A percentile compares a stretch with the other conserved stretches of the same genome.
Conservation (phyloP, 2,113 vertebrate genomes). For the Numenius arquata region DNA sequence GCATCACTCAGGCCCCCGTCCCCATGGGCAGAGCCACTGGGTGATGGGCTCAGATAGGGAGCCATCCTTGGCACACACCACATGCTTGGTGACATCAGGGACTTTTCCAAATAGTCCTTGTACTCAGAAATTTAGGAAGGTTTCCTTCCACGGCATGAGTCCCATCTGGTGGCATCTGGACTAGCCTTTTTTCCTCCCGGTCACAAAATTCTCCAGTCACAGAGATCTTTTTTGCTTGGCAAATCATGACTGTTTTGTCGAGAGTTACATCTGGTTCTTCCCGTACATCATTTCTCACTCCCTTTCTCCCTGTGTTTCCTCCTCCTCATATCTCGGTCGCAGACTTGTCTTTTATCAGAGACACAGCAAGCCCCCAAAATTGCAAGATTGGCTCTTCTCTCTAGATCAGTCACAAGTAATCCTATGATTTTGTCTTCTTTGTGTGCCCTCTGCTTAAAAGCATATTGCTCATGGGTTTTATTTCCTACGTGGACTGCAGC, state of each 20-base stretch:
- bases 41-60: neutral
- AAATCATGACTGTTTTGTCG: neutral
- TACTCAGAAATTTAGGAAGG: neutral
- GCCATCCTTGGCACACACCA: neutral
- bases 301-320: neutral
- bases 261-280: neutral
- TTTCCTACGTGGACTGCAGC: conserved; percentile 9
- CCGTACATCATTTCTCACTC: neutral
- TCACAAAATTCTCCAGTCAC: neutral
- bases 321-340: neutral
- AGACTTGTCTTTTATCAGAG: conserved; percentile 14
- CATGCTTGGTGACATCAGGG: neutral
- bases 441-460: neutral
- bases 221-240: neutral
- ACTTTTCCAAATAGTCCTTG: neutral
- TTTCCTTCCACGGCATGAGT: fast-evolving
- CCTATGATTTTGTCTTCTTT: conserved; percentile 18
- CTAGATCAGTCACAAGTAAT: neutral
- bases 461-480: neutral
- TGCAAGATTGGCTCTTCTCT: conserved; percentile 6
- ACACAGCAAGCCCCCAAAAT: conserved; percentile 9
- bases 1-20: neutral
- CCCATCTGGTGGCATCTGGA: neutral
- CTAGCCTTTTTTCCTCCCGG: neutral
- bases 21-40: too few species aligned